Evolutionary conservation across 2,113 vertebrate species (phyloP).

Genomic region (Callospermophilus lateralis): DNA sequence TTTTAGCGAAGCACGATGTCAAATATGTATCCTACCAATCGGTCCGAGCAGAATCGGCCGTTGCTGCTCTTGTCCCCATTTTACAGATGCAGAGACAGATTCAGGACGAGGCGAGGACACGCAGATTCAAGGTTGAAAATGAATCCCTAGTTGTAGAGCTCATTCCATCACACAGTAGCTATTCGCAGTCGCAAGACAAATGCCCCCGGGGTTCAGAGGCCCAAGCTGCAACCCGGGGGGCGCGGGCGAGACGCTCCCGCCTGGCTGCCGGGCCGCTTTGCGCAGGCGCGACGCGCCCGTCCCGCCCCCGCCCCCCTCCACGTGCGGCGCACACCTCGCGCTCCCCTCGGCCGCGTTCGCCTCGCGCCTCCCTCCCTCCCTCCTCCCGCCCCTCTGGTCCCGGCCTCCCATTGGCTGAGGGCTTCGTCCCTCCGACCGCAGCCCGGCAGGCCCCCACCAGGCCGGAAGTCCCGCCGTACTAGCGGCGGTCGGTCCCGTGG

Average conservation of each 20-base stretch:
- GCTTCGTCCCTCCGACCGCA: slow-evolving; percentile 90
- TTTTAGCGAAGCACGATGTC: not conserved
- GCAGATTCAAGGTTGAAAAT: not conserved
- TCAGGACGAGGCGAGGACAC: not conserved
- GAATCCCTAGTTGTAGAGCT: not conserved
- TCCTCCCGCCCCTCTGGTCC: slow-evolving; percentile 76
- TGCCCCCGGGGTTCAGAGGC: not conserved
- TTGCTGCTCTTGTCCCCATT: not conserved
- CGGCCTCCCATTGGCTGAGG: slow-evolving; percentile 85
- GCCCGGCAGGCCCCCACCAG: slow-evolving; percentile 81
- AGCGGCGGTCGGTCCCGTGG: not conserved
- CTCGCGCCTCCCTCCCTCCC: slow-evolving; percentile 65
- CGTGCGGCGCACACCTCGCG: slow-evolving; percentile 73
- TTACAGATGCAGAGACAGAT: not conserved
- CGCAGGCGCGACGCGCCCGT: rapidly evolving
- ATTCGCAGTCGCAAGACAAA: not conserved
- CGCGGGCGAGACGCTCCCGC: not conserved
- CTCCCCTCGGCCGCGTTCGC: not conserved
- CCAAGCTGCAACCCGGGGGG: not conserved
- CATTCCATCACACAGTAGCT: not conserved
- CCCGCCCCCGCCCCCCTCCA: slow-evolving; percentile 73
- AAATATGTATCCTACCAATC: not conserved
- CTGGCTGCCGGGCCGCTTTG: not conserved
- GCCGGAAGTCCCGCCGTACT: slow-evolving; percentile 66
- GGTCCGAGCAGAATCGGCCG: not conserved